Percentiles rank a stretch among this genome's conserved stretches.
These are phyloP conservation scores for Acrobasis consociella DNA, from an alignment of 2,888 invertebrate genomes.

Conservation along the genomic window DNA sequence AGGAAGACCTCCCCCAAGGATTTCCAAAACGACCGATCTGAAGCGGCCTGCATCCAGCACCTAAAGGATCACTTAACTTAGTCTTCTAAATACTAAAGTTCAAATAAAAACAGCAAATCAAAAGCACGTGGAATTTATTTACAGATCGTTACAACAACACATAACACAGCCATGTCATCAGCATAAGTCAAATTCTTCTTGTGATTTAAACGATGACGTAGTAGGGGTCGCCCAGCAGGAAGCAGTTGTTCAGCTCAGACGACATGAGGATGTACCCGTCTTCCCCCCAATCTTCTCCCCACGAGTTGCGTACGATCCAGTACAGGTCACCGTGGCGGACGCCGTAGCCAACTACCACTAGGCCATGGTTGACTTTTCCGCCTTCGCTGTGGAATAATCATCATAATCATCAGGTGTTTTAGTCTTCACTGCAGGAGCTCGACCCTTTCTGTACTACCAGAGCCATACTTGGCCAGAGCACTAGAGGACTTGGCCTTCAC, in stretches of 20 bases:
- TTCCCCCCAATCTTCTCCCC: slow-evolving; percentile 54
- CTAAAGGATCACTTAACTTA: no score
- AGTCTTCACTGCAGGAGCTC: no score
- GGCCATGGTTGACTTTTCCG: slow-evolving; percentile 40
- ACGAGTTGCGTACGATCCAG: slow-evolving; percentile 63
- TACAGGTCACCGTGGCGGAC: slow-evolving; percentile 45
- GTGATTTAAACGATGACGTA: slow-evolving; percentile 36
- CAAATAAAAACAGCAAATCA: slow-evolving; percentile 7
- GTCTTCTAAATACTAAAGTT: no score
- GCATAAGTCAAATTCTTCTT: neutral
- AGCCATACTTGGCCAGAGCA: no score
- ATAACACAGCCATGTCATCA: neutral
- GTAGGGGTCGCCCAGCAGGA: slow-evolving; percentile 20
- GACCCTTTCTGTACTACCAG: no score
- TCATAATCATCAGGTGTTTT: no score
- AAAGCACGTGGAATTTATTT: slow-evolving; percentile 31
- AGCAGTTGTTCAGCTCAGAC: slow-evolving; percentile 28
- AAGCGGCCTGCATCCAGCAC: no score
- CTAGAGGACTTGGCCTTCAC: no score
- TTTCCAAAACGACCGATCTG: no score
- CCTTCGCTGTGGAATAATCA: slow-evolving; percentile 24
- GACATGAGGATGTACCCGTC: slow-evolving; percentile 49
- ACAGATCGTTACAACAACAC: slow-evolving; percentile 1
- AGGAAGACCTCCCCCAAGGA: no score
- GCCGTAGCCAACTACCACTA: slow-evolving; percentile 55